Percentiles rank a stretch among this genome's conserved stretches.
Evolutionary conservation across 2,113 vertebrate species (phyloP).

Genomic region (Pandion haliaetus): DNA sequence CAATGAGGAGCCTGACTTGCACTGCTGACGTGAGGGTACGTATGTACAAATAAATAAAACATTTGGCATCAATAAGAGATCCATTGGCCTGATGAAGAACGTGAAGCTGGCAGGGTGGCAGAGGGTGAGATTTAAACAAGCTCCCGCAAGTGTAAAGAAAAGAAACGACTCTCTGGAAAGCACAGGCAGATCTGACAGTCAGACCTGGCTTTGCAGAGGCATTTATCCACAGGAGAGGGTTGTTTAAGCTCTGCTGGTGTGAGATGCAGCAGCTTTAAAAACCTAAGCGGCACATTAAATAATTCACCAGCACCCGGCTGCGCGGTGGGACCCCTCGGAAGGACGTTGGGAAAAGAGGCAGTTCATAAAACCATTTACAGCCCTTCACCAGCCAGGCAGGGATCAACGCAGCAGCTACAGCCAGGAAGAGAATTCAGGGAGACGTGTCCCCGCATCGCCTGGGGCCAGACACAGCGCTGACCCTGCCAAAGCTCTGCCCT

Average conservation of each 20-base stretch:
- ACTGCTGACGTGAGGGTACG: accelerated
- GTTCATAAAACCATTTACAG: neutral
- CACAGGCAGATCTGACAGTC: neutral
- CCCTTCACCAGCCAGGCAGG: neutral
- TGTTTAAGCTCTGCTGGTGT: accelerated
- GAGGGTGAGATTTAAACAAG: neutral
- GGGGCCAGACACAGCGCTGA: accelerated
- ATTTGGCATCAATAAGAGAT: neutral
- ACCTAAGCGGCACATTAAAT: neutral
- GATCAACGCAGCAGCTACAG: neutral
- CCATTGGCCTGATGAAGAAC: too few species aligned
- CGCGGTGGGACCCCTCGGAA: neutral
- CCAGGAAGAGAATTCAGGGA: neutral
- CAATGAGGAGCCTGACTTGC: neutral
- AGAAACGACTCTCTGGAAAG: neutral
- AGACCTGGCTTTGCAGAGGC: neutral
- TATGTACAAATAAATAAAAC: neutral
- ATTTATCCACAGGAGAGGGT: neutral
- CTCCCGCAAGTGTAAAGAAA: neutral
- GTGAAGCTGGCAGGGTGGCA: neutral
- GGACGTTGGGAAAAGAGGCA: accelerated
- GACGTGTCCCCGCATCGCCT: accelerated
- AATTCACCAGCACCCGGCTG: neutral
- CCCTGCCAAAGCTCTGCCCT: neutral
- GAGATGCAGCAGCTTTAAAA: neutral